Evolutionary conservation across 2,113 vertebrate genomes (phyloP).

Genomic region (Brachyistius frenatus): DNA sequence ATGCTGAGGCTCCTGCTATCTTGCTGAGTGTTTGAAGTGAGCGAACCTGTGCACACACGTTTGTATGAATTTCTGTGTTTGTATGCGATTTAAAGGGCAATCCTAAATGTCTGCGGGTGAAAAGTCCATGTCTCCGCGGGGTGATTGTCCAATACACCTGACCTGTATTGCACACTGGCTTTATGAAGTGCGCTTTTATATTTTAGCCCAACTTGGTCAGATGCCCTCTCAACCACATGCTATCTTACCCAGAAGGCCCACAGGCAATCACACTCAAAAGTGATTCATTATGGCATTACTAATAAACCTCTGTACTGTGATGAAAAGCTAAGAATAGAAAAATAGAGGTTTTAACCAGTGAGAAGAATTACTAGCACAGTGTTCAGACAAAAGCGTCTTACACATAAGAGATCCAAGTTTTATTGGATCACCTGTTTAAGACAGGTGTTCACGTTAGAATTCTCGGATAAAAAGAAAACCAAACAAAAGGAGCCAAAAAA

Average conservation of each 20-base stretch:
- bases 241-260: conserved; percentile 44
- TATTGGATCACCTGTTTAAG: neutral
- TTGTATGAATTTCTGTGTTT: neutral
- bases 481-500: neutral
- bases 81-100: neutral
- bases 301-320: conserved; percentile 60
- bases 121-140: conserved; percentile 23
- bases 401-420: conserved; percentile 10
- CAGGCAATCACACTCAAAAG: conserved; percentile 56
- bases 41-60: neutral
- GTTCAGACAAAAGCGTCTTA: neutral
- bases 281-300: conserved; percentile 65
- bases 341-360: conserved; percentile 25
- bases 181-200: conserved; percentile 48
- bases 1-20: neutral
- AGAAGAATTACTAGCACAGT: neutral
- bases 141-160: conserved; percentile 27
- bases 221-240: conserved; percentile 39
- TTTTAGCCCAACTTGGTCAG: conserved; percentile 45
- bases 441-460: neutral
- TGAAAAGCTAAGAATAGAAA: conserved; percentile 55
- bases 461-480: neutral
- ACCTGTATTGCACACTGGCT: conserved; percentile 52
- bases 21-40: conserved; percentile 4
- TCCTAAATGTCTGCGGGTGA: conserved; percentile 34